These are phyloP conservation scores for Cyclophora albipunctata DNA, from an alignment of 2,888 invertebrate genomes.

Conservation along the genomic window DNA sequence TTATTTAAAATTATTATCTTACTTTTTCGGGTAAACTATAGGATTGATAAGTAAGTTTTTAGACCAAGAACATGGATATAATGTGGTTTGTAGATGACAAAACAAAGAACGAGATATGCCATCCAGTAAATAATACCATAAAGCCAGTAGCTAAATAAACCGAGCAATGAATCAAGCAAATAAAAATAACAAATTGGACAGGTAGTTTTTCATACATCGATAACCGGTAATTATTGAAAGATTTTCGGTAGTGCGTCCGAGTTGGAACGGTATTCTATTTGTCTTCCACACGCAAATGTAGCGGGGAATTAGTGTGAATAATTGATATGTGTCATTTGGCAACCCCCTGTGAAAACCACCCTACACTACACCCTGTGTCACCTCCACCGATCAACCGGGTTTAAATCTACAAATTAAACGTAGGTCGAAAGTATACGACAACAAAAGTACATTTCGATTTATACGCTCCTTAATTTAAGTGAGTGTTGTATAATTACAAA, in stretches of 20 bases:
- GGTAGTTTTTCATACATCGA: constrained; percentile 34
- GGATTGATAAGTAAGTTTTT: too few relatives aligned
- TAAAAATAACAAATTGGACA: constrained; percentile 35
- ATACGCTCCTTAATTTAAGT: too few relatives aligned
- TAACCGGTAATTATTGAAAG: constrained; percentile 53
- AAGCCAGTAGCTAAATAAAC: too few relatives aligned
- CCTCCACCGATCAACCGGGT: constrained; percentile 3
- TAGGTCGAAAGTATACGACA: not conserved
- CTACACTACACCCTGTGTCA: constrained; percentile 19
- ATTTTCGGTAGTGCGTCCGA: constrained; percentile 51
- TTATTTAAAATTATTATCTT: not conserved
- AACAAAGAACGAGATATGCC: too few relatives aligned
- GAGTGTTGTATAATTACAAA: too few relatives aligned
- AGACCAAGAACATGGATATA: too few relatives aligned
- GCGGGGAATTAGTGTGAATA: constrained; percentile 69
- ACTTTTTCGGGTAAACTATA: not conserved
- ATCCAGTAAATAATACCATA: too few relatives aligned
- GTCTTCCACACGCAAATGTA: constrained; percentile 74
- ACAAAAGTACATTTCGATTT: too few relatives aligned
- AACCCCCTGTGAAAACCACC: constrained; percentile 44
- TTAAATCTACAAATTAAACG: not conserved
- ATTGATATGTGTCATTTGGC: constrained; percentile 75
- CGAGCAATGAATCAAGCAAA: too few relatives aligned
- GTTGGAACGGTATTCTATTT: constrained; percentile 59
- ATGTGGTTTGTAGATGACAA: too few relatives aligned